These are phyloP conservation scores for Ceryle rudis DNA, from an alignment of 2,797 vertebrate genomes.

Conservation along the genomic window DNA sequence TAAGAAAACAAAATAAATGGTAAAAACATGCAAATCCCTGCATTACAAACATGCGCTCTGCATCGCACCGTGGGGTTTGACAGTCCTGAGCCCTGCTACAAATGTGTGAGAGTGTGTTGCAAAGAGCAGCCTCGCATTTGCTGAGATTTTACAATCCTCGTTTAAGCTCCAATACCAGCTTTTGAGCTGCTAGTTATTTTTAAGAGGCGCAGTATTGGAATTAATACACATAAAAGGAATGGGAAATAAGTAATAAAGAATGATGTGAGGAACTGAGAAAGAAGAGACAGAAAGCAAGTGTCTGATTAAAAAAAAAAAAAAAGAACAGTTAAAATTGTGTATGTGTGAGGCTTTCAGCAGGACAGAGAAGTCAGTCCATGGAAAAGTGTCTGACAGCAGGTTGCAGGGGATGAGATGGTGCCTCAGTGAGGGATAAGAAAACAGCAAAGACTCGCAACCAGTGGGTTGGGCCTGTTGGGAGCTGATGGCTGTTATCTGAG, in stretches of 20 bases:
- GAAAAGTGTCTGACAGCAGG: background rate
- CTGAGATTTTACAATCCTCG: accelerated
- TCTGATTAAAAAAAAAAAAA: background rate
- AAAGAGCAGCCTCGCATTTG: background rate
- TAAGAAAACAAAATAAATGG: background rate
- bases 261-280: background rate
- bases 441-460: background rate
- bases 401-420: background rate
- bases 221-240: background rate
- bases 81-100: background rate
- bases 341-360: background rate
- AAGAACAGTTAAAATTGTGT: background rate
- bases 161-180: background rate
- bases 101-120: background rate
- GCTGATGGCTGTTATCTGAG: background rate
- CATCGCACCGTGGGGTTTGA: accelerated
- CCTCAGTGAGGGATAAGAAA: background rate
- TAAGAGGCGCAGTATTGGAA: background rate
- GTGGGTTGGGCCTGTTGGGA: background rate
- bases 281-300: background rate
- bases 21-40: background rate
- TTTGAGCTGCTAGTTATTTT: background rate
- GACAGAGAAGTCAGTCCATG: background rate
- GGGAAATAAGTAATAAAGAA: background rate
- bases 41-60: background rate